phyloP scores from a whole-genome alignment of 2,797 vertebrate species.

The Poeciliopsis infans region DNA sequence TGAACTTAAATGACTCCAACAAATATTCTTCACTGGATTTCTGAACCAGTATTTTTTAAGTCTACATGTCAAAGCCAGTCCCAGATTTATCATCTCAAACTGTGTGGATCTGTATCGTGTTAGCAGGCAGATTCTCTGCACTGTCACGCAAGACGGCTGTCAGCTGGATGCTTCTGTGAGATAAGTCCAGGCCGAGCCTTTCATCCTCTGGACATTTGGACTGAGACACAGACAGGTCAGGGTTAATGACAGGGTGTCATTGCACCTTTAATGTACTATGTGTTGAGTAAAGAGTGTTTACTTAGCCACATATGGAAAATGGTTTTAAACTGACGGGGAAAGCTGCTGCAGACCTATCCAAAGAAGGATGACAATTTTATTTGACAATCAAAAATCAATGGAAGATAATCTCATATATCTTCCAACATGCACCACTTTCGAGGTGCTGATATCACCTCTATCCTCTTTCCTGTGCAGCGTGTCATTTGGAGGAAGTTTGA shows the following conservation, averaged over 20 bases:
- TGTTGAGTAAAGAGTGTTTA: slow-evolving; percentile 72
- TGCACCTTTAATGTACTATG: slow-evolving; percentile 76
- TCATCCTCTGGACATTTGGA: slow-evolving; percentile 71
- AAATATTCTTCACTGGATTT: background rate
- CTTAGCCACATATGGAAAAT: slow-evolving; percentile 33
- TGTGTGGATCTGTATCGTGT: slow-evolving; percentile 43
- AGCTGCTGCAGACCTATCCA: background rate
- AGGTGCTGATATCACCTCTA: slow-evolving; percentile 9
- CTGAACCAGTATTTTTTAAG: background rate
- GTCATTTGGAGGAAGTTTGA: slow-evolving; percentile 67
- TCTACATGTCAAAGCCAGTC: background rate
- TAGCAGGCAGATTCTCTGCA: slow-evolving; percentile 40
- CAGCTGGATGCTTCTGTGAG: slow-evolving; percentile 54
- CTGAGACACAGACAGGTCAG: slow-evolving; percentile 71
- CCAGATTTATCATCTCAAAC: background rate
- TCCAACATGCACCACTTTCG: background rate
- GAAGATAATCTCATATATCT: background rate
- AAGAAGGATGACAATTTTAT: slow-evolving; percentile 17
- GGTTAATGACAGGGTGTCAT: slow-evolving; percentile 77
- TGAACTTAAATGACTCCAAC: background rate
- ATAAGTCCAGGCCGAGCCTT: slow-evolving; percentile 68
- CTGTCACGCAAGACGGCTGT: slow-evolving; percentile 49
- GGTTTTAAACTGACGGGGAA: slow-evolving; percentile 18
- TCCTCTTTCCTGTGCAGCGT: slow-evolving; percentile 67
- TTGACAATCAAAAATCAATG: background rate